Evolutionary conservation across 2,888 invertebrate genomes (phyloP).

Genomic region (Sussaba pulchella): DNA sequence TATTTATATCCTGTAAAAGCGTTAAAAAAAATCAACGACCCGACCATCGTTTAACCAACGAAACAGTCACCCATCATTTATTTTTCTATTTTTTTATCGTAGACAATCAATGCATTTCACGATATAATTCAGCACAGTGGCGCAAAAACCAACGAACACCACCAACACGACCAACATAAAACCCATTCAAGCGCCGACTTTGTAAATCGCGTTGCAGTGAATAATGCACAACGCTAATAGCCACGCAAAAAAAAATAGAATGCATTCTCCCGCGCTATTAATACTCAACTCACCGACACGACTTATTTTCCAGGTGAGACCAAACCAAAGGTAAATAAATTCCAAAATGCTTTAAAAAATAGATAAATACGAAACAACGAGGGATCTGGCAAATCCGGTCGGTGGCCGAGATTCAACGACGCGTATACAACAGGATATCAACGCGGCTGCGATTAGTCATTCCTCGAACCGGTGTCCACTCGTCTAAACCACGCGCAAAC

Average conservation of each 20-base stretch:
- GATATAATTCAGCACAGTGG: too few species aligned
- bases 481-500: background rate
- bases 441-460: constrained; percentile 48
- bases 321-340: too few species aligned
- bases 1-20: too few species aligned
- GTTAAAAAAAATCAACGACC: too few species aligned
- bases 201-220: background rate
- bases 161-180: background rate
- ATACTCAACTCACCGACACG: background rate
- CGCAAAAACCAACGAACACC: too few species aligned
- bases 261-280: background rate
- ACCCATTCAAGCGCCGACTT: constrained; percentile 20
- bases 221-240: background rate
- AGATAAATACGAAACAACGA: background rate
- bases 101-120: too few species aligned
- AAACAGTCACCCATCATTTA: too few species aligned
- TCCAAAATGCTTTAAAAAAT: too few species aligned
- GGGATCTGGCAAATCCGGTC: constrained; percentile 31
- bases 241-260: background rate
- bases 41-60: too few species aligned
- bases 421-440: constrained; percentile 45
- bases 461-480: background rate
- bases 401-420: constrained; percentile 31
- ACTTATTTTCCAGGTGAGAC: background rate
- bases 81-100: too few species aligned